Evolutionary conservation across 2,797 vertebrate species (phyloP), one percentile per base, ranked within the genome.

Genomic region (Urosaurus nigricauda): DNA sequence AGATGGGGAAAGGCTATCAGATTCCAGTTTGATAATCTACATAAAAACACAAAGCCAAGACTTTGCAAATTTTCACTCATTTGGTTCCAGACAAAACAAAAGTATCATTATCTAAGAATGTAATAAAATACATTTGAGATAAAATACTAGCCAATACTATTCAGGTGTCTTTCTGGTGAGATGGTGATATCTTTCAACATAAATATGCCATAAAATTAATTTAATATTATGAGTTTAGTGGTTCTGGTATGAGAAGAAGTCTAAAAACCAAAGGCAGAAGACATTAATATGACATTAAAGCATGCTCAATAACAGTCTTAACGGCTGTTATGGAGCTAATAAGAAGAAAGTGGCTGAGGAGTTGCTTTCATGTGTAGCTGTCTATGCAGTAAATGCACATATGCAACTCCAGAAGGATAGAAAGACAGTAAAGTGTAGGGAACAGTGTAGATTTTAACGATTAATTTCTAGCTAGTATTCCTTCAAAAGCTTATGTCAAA

Each of bases 31-130:
- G 88, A 86, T 88, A 92, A 93, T 5, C 85, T 93, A 24, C 82
- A 93, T 83, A 90, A 86, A 93, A 94, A 93, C 90, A 93, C 92
- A 85, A 88, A 91, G 92, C 91, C 91, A 2, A 83, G 74, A 84
- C 89, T 58, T 84, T 88, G 78, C 90, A 94, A 94, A 94, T 94
- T 94, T 95, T 94, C 93, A 96, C 91, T 90, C 88, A 47, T 94
- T 91, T 88, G 86, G 0, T 86, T 60, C 91, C 47, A 26, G 78
- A 87, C 85, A 90, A 78, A 85, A 12, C 58, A 90, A 93, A 91
- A 92, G 94, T 89, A 79, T 86, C 90, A 93, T 93, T 60, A 32
- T 19, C 37, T 74, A 88, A 89, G 90, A 43, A 89, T 82, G 60
- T 51, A 79, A 94, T 32, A 92, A 86, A 87, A 87, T 35, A 40